phyloP scores from a whole-genome alignment of 35 echinoderm and acorn worm species.

The Amphiura filiformis region DNA sequence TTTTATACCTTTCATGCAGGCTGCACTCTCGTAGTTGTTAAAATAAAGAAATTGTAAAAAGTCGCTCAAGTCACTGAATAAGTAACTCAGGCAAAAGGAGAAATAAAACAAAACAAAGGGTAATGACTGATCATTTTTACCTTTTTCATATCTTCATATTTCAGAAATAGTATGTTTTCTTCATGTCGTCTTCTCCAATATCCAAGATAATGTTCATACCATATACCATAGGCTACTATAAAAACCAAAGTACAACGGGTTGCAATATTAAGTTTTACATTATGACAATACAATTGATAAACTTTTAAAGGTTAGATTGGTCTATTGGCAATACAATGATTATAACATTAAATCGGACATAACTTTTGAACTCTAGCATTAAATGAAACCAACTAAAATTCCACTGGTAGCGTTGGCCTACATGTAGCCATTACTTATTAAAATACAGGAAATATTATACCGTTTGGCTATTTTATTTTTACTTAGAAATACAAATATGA shows the following conservation, averaged over 20 bases:
- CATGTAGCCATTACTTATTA: neutral
- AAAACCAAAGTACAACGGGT: too few relatives aligned
- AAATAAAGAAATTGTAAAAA: too few relatives aligned
- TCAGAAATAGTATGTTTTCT: conserved; percentile 32
- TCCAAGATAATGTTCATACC: conserved; percentile 12
- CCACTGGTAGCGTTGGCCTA: neutral
- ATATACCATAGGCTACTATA: conserved; percentile 20
- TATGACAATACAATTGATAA: neutral
- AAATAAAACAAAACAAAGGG: neutral
- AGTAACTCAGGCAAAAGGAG: too few relatives aligned
- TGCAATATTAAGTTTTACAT: neutral
- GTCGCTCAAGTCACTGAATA: too few relatives aligned
- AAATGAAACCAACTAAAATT: too few relatives aligned
- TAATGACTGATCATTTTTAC: neutral
- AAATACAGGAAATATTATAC: too few relatives aligned
- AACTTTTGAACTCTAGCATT: neutral
- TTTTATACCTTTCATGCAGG: neutral
- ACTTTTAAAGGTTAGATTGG: neutral
- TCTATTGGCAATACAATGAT: neutral
- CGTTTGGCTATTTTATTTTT: too few relatives aligned
- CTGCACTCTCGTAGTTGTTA: neutral
- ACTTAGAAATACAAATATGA: too few relatives aligned
- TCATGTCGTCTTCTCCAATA: conserved; percentile 44
- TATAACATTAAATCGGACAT: neutral
- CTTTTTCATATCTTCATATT: conserved; percentile 56